Evolutionary conservation across 2,797 vertebrate species (phyloP).

Genomic region (Hyperoplus immaculatus): DNA sequence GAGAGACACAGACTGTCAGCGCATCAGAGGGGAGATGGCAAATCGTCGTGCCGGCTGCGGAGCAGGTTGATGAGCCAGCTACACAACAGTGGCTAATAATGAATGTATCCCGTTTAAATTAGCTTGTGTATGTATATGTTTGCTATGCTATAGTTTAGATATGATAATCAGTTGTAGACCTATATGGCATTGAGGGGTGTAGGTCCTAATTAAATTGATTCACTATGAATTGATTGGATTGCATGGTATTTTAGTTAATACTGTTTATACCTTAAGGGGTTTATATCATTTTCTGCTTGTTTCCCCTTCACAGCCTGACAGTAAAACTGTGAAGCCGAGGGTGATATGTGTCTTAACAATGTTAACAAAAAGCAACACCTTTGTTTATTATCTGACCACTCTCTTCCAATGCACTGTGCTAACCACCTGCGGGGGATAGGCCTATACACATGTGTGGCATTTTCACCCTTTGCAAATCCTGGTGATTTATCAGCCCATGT

Average conservation of each 20-base stretch:
- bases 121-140: no score
- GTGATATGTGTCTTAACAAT: slow-evolving; percentile 39
- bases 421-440: slow-evolving; percentile 39
- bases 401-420: slow-evolving; percentile 2
- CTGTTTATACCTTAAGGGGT: background rate
- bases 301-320: background rate
- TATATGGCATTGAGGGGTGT: no score
- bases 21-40: no score
- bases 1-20: no score
- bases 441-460: slow-evolving; percentile 42
- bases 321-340: background rate
- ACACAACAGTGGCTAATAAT: no score
- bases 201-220: no score
- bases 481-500: slow-evolving; percentile 69
- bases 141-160: no score
- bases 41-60: no score
- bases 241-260: background rate
- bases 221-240: background rate
- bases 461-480: slow-evolving; percentile 53
- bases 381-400: slow-evolving; percentile 44
- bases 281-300: background rate
- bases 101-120: no score
- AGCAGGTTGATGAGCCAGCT: no score
- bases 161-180: no score
- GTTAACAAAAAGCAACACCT: slow-evolving; percentile 21